These are phyloP conservation scores for Lycaon pictus DNA, from an alignment of 2,113 vertebrate species.

Conservation along the genomic window DNA sequence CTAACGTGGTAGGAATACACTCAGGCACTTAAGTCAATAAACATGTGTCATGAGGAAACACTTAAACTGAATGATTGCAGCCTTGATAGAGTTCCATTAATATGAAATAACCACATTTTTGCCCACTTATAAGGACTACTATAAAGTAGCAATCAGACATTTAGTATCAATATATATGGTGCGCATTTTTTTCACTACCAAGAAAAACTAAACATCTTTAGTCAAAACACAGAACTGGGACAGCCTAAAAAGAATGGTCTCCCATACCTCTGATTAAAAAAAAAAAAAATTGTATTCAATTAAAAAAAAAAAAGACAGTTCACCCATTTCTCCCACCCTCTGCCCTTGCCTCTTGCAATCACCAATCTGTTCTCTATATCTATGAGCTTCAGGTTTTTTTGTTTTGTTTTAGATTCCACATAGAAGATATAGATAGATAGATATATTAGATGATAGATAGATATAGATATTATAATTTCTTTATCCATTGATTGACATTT, in stretches of 20 bases:
- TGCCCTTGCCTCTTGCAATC: neutral
- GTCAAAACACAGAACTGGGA: constrained; percentile 59
- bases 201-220: constrained; percentile 72
- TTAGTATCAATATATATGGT: constrained; percentile 21
- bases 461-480: neutral
- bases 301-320: neutral
- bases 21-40: neutral
- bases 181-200: constrained; percentile 59
- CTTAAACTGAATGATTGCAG: constrained; percentile 55
- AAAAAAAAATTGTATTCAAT: neutral
- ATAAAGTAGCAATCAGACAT: constrained; percentile 63
- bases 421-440: neutral
- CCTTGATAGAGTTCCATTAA: constrained; percentile 19
- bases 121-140: constrained; percentile 18
- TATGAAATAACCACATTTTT: constrained; percentile 53
- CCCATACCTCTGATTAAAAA: neutral
- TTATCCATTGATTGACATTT: neutral
- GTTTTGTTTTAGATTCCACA: neutral
- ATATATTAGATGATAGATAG: fast-evolving
- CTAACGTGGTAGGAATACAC: neutral
- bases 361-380: neutral
- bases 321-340: neutral
- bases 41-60: neutral
- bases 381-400: neutral
- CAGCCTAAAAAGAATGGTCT: constrained; percentile 30